phyloP scores from a whole-genome alignment of 2,113 vertebrate species.

The Promerops cafer region DNA sequence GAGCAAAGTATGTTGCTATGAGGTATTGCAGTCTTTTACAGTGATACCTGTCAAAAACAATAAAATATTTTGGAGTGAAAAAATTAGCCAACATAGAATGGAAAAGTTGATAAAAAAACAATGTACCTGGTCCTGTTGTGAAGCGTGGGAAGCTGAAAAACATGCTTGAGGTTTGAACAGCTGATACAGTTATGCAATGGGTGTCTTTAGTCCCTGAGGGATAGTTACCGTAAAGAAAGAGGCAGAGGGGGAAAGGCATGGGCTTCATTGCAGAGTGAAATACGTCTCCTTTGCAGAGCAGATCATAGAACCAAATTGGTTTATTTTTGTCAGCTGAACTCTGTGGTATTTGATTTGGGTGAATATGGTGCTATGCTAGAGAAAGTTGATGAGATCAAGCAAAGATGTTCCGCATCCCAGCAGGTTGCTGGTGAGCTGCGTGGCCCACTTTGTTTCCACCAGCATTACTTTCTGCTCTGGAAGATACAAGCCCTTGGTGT shows the following conservation, averaged over 20 bases:
- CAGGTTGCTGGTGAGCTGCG: background rate
- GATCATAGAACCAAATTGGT: background rate
- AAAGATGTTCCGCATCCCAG: background rate
- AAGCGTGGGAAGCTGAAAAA: background rate
- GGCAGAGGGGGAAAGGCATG: background rate
- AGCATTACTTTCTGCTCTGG: background rate
- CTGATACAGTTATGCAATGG: background rate
- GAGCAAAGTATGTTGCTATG: background rate
- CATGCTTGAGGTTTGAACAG: background rate
- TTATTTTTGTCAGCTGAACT: background rate
- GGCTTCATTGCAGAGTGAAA: background rate
- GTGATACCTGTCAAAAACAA: background rate
- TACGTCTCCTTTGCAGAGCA: background rate
- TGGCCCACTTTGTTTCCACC: background rate
- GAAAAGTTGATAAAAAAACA: background rate
- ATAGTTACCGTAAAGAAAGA: background rate
- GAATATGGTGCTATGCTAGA: background rate
- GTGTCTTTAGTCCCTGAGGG: constrained; percentile 4
- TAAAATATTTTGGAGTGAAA: background rate
- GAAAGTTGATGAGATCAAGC: background rate
- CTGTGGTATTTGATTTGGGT: background rate
- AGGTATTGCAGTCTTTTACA: background rate
- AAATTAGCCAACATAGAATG: background rate
- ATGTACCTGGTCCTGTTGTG: background rate
- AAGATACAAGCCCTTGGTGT: background rate